These are phyloP conservation scores for Nycticryphes semicollaris DNA, from an alignment of 2,113 vertebrate genomes.

Conservation along the genomic window DNA sequence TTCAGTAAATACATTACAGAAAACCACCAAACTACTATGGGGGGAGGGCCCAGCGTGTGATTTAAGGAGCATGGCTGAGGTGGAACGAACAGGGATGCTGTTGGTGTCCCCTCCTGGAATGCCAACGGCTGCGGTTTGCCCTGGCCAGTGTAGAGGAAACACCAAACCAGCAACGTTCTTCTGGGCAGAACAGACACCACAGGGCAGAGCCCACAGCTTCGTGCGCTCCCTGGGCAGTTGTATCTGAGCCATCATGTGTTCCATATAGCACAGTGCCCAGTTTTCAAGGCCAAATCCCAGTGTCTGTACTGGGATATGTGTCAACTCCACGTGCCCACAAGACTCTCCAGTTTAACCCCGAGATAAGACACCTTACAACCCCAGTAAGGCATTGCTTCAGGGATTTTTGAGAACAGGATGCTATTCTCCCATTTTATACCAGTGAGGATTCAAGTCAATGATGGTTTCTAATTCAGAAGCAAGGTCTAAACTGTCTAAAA, in stretches of 20 bases:
- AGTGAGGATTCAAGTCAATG: background rate
- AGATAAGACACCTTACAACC: background rate
- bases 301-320: rapidly evolving
- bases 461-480: background rate
- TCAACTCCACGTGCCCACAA: background rate
- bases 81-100: background rate
- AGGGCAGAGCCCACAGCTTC: background rate
- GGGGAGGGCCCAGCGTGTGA: background rate
- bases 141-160: background rate
- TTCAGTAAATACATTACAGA: background rate
- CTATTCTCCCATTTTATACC: background rate
- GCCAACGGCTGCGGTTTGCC: background rate
- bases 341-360: background rate
- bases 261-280: background rate
- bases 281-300: background rate
- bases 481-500: background rate
- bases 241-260: background rate
- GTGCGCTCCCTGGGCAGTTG: background rate
- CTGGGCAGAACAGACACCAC: background rate
- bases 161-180: rapidly evolving
- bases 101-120: background rate
- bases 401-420: background rate
- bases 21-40: background rate
- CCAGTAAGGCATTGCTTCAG: background rate
- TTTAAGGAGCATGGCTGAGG: background rate